These are phyloP conservation scores for Nycticebus coucang DNA, from an alignment of 2,113 vertebrate species.

Conservation along the genomic window DNA sequence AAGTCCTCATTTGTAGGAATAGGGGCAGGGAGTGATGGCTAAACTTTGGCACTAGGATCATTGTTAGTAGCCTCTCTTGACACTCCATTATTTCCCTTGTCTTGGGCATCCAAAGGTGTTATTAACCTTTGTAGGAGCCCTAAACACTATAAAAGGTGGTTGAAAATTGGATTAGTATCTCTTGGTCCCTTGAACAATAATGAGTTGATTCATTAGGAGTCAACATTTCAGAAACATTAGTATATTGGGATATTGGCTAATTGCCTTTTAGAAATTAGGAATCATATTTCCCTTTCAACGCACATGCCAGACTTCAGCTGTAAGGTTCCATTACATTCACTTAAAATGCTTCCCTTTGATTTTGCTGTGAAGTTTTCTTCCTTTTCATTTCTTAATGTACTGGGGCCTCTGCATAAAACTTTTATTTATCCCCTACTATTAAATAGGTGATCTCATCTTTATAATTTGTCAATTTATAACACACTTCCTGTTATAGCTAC, in stretches of 20 bases:
- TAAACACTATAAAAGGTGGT: background rate
- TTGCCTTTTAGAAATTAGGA: slow-evolving; percentile 33
- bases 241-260: background rate
- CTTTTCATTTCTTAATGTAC: slow-evolving; percentile 20
- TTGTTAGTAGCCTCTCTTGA: background rate
- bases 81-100: slow-evolving; percentile 10
- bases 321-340: background rate
- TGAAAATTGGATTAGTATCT: background rate
- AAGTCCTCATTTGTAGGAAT: slow-evolving; percentile 21
- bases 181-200: background rate
- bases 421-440: background rate
- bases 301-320: background rate
- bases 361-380: slow-evolving; percentile 25
- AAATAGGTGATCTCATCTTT: slow-evolving; percentile 33
- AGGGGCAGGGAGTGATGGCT: background rate
- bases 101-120: background rate
- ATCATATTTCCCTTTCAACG: slow-evolving; percentile 25
- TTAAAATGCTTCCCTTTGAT: background rate
- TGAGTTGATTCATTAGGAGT: background rate
- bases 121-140: slow-evolving; percentile 3
- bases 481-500: background rate
- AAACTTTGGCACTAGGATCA: slow-evolving; percentile 21
- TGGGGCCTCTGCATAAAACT: background rate
- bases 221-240: background rate
- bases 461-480: slow-evolving; percentile 2